Conservation (phyloP, 1,140 invertebrate genomes). For the Drosophila mauritiana region DNA sequence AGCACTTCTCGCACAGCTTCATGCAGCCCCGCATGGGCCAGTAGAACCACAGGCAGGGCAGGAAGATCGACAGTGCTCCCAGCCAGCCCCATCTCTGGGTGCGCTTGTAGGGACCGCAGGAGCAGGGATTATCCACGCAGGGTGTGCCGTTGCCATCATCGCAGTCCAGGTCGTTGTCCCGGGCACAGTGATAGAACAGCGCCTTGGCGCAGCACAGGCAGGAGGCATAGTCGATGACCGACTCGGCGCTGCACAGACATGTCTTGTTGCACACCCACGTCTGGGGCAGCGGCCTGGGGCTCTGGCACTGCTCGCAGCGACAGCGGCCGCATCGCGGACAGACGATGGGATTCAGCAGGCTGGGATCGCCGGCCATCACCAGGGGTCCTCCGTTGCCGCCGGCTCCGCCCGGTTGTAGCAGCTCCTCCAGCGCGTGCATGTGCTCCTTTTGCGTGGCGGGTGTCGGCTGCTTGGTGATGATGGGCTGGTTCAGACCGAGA, state of each 20-base stretch:
- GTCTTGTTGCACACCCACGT: conserved; percentile 94
- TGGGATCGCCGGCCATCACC: conserved; percentile 67
- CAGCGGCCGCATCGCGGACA: conserved; percentile 94
- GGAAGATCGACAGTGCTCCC: conserved; percentile 89
- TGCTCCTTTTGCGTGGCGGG: conserved; percentile 84
- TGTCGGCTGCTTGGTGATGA: conserved; percentile 87
- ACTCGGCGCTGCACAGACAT: conserved; percentile 94
- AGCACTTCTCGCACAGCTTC: conserved; percentile 91
- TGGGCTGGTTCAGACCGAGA: conserved; percentile 54
- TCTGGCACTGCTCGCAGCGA: conserved; percentile 93
- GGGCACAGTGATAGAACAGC: conserved; percentile 95
- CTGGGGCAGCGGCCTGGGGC: conserved; percentile 92
- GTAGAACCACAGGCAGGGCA: conserved; percentile 96
- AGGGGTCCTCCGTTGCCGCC: conserved; percentile 57
- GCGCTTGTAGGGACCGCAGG: conserved; percentile 90
- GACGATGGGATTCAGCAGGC: conserved; percentile 88
- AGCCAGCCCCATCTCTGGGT: conserved; percentile 93
- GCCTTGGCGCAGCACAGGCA: conserved; percentile 97
- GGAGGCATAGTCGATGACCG: conserved; percentile 93
- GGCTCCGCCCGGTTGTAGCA: conserved; percentile 28
- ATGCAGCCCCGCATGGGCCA: conserved; percentile 95
- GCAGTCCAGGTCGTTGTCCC: conserved; percentile 89
- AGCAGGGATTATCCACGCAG: conserved; percentile 94
- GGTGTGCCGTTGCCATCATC: conserved; percentile 88
- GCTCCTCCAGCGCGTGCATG: conserved; percentile 81